A percentile compares a stretch with the other conserved stretches of the same genome.
Evolutionary conservation across 2,888 invertebrate species (phyloP).

Genomic region (Plagiodera versicolora): DNA sequence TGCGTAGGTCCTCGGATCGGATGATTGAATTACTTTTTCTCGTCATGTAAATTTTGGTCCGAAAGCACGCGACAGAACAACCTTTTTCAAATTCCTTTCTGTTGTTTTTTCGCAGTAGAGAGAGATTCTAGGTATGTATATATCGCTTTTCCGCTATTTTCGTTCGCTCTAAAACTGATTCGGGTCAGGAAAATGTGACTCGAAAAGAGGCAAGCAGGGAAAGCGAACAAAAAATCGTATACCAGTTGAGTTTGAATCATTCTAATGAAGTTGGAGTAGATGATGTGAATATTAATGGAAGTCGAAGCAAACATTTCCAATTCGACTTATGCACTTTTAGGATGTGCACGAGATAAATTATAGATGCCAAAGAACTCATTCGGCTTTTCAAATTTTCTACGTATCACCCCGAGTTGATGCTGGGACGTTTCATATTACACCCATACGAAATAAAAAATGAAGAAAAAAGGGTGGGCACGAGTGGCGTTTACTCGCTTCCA

Average conservation of each 20-base stretch:
- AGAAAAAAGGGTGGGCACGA: neutral
- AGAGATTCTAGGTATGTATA: slow-evolving; percentile 10
- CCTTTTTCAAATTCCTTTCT: slow-evolving; percentile 12
- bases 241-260: too few relatives aligned
- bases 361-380: too few relatives aligned
- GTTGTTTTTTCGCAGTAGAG: slow-evolving; percentile 14
- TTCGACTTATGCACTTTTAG: too few relatives aligned
- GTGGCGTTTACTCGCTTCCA: neutral
- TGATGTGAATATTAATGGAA: too few relatives aligned
- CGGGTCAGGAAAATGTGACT: slow-evolving; percentile 3
- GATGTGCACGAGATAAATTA: too few relatives aligned
- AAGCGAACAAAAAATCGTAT: neutral
- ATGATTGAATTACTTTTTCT: slow-evolving; percentile 26
- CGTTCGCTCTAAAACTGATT: neutral
- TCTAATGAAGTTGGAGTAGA: too few relatives aligned
- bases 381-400: too few relatives aligned
- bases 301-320: too few relatives aligned
- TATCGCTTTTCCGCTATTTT: slow-evolving; percentile 5
- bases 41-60: slow-evolving; percentile 23
- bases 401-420: too few relatives aligned
- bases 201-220: neutral
- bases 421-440: too few relatives aligned
- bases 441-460: neutral
- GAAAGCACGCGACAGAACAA: neutral
- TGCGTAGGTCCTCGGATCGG: slow-evolving; percentile 3